A percentile compares a stretch with the other conserved stretches of the same genome.
phyloP scores from a whole-genome alignment of 2,113 vertebrate species.

The Panurus biarmicus region DNA sequence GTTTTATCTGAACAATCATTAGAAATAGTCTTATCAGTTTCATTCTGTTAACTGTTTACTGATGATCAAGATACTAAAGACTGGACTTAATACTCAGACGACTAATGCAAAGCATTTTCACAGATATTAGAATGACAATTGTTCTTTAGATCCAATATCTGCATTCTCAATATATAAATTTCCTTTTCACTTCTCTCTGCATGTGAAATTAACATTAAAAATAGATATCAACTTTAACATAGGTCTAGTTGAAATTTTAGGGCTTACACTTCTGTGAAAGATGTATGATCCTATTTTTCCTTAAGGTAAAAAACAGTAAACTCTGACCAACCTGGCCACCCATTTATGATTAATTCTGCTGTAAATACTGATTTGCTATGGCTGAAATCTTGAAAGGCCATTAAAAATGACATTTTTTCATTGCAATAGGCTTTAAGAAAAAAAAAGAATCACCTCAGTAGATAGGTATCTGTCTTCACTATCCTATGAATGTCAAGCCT shows the following conservation, averaged over 20 bases:
- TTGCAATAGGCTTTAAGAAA: background rate
- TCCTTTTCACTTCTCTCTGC: background rate
- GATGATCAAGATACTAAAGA: background rate
- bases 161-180: background rate
- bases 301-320: background rate
- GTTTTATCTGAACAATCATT: background rate
- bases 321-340: background rate
- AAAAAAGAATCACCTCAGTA: background rate
- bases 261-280: background rate
- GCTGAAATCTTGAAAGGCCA: background rate
- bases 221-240: background rate
- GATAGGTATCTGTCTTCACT: background rate
- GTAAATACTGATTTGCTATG: background rate
- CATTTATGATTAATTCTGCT: background rate
- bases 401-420: background rate
- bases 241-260: background rate
- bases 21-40: background rate
- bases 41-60: background rate
- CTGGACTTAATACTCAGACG: background rate
- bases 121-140: background rate
- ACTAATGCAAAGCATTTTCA: background rate
- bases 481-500: background rate
- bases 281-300: background rate
- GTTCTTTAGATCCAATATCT: background rate
- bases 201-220: background rate